These are phyloP conservation scores for Boloria selene DNA, from an alignment of 2,888 invertebrate species.

Conservation along the genomic window DNA sequence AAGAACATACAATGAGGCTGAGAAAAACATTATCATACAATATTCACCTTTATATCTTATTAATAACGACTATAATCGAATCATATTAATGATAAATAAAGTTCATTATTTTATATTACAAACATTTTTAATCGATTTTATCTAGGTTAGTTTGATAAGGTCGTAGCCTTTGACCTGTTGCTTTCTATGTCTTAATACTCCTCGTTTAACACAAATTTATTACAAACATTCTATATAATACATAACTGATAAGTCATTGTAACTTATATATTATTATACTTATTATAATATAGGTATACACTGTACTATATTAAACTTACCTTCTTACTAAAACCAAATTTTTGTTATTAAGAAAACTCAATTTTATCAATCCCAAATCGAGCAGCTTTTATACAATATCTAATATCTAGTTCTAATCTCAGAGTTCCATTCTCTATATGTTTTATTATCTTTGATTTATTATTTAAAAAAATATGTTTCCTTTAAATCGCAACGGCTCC, in stretches of 20 bases:
- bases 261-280: too few relatives aligned
- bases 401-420: too few relatives aligned
- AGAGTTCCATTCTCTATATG: background rate
- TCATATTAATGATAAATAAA: background rate
- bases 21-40: constrained; percentile 4
- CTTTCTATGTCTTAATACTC: constrained; percentile 22
- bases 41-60: constrained; percentile 9
- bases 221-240: too few relatives aligned
- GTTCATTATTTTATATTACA: background rate
- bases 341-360: background rate
- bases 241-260: too few relatives aligned
- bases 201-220: background rate
- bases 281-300: too few relatives aligned
- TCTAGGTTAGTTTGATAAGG: constrained; percentile 54
- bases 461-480: constrained; percentile 33
- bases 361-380: too few relatives aligned
- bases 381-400: too few relatives aligned
- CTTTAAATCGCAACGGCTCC: constrained; percentile 32
- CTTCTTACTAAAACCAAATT: background rate
- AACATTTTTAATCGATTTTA: constrained; percentile 40
- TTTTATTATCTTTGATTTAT: background rate
- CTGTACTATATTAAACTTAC: too few relatives aligned
- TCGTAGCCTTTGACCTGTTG: constrained; percentile 50
- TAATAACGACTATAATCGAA: background rate
- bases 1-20: constrained; percentile 6